Base-by-base conservation (phyloP, 1,140 invertebrate species). In the Aleiodes sp. region DNA sequence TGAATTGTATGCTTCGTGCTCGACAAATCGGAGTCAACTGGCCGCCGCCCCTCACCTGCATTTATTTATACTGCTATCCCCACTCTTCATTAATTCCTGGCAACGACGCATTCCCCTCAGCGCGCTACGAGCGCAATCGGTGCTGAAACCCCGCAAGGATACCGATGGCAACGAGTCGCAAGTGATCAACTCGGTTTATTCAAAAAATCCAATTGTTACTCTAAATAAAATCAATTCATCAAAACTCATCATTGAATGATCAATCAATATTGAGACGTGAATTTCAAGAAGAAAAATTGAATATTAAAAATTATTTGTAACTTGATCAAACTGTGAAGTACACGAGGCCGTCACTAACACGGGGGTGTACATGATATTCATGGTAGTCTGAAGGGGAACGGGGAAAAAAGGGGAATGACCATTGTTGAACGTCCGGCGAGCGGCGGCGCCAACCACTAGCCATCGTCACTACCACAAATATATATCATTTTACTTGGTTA, bases 1-100 rank as follows among this genome's bases (percentile, higher is more conserved):
- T 39, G 46, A 14, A n/a, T 65, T 52, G 12, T 16, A 16, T 59
- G 28, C 46, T 31, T 16, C 31, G 37, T 28, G 37, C 63, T 71
- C 62, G 63, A 64, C 65, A 65, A 73, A 76, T 78, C 75, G 72
- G 75, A 81, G 78, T 79, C 79, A 76, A 84, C 82, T 84, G 80
- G 78, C 75, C 76, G 78, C 80, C 80, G 81, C 81, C 82, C 82
- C 83, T 82, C 81, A 81, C 82, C 80, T 80, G 80, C 72, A 66
- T 57, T 57, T 28, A 72, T 75, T 79, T 84, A 84, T 80, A 84
- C 64, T 16, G 60, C 70, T 28, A 73, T 62, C 72, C 76, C 76
- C 56, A 61, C 68, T 65, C 52, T 60, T 41, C 62, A 24, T 68
- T 59, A 60, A 24, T 52, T 16, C 21, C n/a, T 24, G 19, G 21